These are phyloP conservation scores for Anarrhichthys ocellatus DNA, from an alignment of 2,113 vertebrate species.

Conservation along the genomic window DNA sequence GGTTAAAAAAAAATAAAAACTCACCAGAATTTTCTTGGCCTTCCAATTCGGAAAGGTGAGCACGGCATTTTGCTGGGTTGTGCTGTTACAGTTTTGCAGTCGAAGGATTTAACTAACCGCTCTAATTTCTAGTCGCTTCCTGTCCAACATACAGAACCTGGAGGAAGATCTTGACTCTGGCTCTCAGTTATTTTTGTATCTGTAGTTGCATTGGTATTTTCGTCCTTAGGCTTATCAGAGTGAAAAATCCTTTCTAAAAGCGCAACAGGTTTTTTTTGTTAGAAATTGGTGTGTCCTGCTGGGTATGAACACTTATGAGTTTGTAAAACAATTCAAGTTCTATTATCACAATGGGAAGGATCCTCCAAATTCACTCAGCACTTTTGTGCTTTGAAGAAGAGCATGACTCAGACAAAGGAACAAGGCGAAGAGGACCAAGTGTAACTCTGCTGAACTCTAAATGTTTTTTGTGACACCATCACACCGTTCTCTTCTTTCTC, in stretches of 20 bases:
- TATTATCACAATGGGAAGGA: conserved; percentile 16
- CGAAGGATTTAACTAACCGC: background rate
- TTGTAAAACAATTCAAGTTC: conserved; percentile 9
- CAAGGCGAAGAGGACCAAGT: conserved; percentile 3
- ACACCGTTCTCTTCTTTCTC: conserved; percentile 27
- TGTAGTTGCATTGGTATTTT: background rate
- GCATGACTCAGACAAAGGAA: conserved; percentile 10
- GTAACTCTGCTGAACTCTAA: conserved; percentile 24
- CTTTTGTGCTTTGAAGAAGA: conserved; percentile 17
- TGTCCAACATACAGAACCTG: conserved; percentile 6
- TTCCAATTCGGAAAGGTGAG: conserved; percentile 72
- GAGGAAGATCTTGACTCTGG: conserved; percentile 15
- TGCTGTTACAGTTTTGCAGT: conserved; percentile 15
- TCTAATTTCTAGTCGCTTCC: conserved; percentile 22
- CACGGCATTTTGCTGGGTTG: conserved; percentile 64
- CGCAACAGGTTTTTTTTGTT: conserved; percentile 1
- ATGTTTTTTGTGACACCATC: conserved; percentile 36
- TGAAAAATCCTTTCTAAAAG: conserved; percentile 3
- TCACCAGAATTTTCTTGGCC: conserved; percentile 73
- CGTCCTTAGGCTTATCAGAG: background rate
- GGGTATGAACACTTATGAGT: background rate
- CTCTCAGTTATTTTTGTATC: background rate
- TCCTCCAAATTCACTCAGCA: conserved; percentile 24
- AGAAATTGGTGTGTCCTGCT: conserved; percentile 18
- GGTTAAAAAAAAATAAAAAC: conserved; percentile 53